A percentile compares a stretch with the other conserved stretches of the same genome.
Evolutionary conservation across 37 sponge, comb jelly and placozoan genomes (phyloP).

Genomic region (Aphrocallistes beatrix): DNA sequence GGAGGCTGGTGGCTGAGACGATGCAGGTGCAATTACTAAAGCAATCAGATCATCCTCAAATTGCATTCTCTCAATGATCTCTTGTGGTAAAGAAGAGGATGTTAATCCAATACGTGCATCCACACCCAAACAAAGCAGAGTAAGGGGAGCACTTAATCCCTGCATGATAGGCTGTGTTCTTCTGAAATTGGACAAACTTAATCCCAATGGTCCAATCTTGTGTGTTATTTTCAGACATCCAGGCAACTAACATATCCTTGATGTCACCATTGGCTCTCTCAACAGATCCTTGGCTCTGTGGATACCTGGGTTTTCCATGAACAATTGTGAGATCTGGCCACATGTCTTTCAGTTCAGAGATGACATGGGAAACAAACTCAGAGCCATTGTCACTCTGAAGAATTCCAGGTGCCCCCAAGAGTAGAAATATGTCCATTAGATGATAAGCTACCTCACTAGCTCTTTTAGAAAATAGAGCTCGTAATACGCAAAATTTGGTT

Average conservation of each 20-base stretch:
- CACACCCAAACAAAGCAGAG: neutral
- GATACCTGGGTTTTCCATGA: conserved; percentile 17
- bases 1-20: neutral
- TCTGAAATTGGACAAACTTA: conserved; percentile 17
- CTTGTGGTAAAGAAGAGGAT: neutral
- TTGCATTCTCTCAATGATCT: neutral
- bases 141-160: conserved; percentile 14
- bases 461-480: conserved; percentile 6
- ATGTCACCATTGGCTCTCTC: conserved; percentile 18
- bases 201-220: conserved; percentile 17
- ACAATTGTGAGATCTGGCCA: conserved; percentile 18
- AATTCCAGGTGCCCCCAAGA: neutral
- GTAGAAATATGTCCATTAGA: conserved; percentile 17
- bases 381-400: conserved; percentile 18
- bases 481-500: neutral
- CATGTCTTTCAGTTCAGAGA: neutral
- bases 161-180: conserved; percentile 14
- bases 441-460: conserved; percentile 17
- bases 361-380: conserved; percentile 8
- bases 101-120: neutral
- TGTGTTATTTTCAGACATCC: conserved; percentile 14
- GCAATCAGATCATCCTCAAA: neutral
- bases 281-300: conserved; percentile 17
- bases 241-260: conserved; percentile 9
- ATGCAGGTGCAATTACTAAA: neutral